phyloP scores from a whole-genome alignment of 2,888 invertebrate species.

The Clanis bilineata region DNA sequence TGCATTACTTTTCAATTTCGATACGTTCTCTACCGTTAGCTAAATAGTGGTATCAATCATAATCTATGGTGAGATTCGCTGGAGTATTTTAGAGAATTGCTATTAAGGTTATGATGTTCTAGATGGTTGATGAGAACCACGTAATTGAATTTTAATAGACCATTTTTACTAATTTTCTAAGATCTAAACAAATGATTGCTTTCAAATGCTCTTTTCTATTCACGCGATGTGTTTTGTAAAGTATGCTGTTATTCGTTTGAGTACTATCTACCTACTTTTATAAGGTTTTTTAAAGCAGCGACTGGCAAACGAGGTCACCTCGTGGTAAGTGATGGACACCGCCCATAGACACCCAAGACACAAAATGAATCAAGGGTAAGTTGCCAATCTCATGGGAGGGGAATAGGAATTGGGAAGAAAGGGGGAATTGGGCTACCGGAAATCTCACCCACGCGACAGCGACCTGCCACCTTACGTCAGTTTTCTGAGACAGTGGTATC shows the following conservation, averaged over 20 bases:
- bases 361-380: too few relatives aligned
- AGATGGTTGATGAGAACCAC: constrained; percentile 34
- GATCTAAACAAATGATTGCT: background rate
- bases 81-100: constrained; percentile 55
- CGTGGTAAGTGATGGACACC: too few relatives aligned
- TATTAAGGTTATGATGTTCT: constrained; percentile 51
- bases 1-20: constrained; percentile 49
- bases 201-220: constrained; percentile 12
- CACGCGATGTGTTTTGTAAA: background rate
- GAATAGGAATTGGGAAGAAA: too few relatives aligned
- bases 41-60: constrained; percentile 68
- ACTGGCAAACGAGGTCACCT: too few relatives aligned
- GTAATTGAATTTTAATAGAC: constrained; percentile 61
- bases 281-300: too few relatives aligned
- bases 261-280: background rate
- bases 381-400: too few relatives aligned
- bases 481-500: too few relatives aligned
- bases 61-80: constrained; percentile 58
- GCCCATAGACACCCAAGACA: too few relatives aligned
- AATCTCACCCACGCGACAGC: too few relatives aligned
- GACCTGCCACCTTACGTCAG: too few relatives aligned
- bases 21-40: constrained; percentile 59
- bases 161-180: constrained; percentile 39
- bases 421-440: too few relatives aligned
- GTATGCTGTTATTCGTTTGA: background rate